Evolutionary conservation across 30 jellyfish, hydroid and myxozoan genomes (phyloP).

Genomic region (Cassiopea xamachana): DNA sequence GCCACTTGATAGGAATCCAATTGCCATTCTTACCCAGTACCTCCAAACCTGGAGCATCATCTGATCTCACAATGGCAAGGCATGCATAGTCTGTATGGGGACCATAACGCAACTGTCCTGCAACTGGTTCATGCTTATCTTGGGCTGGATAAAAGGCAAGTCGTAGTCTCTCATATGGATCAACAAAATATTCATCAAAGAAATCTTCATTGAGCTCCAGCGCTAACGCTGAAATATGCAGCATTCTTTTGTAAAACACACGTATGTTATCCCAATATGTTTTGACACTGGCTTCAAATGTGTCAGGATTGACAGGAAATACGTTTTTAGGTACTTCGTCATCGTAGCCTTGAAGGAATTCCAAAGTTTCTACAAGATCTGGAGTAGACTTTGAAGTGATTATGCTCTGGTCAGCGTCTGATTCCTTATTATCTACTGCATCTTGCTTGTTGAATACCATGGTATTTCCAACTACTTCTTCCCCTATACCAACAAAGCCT

Average conservation of each 20-base stretch:
- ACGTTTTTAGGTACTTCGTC: constrained; percentile 8
- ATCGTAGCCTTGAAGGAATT: constrained; percentile 50
- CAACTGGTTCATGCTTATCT: constrained; percentile 28
- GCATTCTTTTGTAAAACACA: constrained; percentile 38
- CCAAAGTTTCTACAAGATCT: constrained; percentile 66
- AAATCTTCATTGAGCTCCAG: constrained; percentile 43
- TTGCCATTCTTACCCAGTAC: constrained; percentile 47
- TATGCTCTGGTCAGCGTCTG: not conserved
- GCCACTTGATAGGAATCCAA: constrained; percentile 56
- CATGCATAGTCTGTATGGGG: constrained; percentile 75
- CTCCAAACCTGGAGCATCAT: constrained; percentile 68
- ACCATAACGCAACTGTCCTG: constrained; percentile 65
- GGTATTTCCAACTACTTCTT: constrained; percentile 64
- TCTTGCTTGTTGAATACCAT: constrained; percentile 54
- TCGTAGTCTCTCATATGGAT: constrained; percentile 66
- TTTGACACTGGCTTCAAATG: constrained; percentile 18
- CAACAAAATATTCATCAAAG: constrained; percentile 45
- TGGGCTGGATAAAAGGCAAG: constrained; percentile 72
- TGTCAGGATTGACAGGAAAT: constrained; percentile 42
- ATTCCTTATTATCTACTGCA: not conserved
- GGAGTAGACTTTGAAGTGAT: constrained; percentile 11
- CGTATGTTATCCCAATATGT: constrained; percentile 55
- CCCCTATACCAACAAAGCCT: constrained; percentile 61
- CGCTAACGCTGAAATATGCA: constrained; percentile 60
- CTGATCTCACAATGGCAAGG: constrained; percentile 65